Evolutionary conservation across 64 coral and sea anemone genomes (phyloP).

Genomic region (Montipora efflorescens): DNA sequence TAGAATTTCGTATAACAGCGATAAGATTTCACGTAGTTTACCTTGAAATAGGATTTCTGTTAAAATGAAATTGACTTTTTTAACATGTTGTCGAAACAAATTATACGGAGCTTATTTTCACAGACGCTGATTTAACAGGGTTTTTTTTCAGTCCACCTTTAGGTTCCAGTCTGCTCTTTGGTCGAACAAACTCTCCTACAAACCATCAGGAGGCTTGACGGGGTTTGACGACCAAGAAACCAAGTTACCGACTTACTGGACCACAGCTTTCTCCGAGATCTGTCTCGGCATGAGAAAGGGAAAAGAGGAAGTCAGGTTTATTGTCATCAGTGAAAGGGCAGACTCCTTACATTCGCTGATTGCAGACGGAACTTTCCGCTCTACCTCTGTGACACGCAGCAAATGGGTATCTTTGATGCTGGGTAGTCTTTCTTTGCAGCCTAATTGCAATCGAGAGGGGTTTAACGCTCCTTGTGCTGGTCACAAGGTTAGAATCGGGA

Average conservation of each 20-base stretch:
- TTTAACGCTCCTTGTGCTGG: background rate
- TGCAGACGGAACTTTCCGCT: background rate
- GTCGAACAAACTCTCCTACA: slow-evolving; percentile 56
- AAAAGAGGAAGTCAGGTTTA: slow-evolving; percentile 7
- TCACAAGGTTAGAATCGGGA: background rate
- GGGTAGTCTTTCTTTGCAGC: slow-evolving; percentile 1
- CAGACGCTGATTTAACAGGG: too few species aligned
- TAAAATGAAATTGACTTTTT: background rate
- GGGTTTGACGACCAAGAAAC: slow-evolving; percentile 73
- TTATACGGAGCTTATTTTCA: too few species aligned
- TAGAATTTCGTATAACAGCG: too few species aligned
- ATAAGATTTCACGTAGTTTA: too few species aligned
- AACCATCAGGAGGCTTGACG: slow-evolving; percentile 52
- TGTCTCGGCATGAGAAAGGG: slow-evolving; percentile 75
- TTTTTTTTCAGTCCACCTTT: slow-evolving; percentile 45
- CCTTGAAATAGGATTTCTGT: background rate
- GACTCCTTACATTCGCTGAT: slow-evolving; percentile 48
- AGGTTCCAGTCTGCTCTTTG: slow-evolving; percentile 20
- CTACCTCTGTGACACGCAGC: background rate
- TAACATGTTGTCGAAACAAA: background rate
- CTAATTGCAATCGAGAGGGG: background rate
- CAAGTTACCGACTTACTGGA: slow-evolving; percentile 78
- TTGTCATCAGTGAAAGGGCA: background rate
- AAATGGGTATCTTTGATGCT: slow-evolving; percentile 58
- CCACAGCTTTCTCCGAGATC: slow-evolving; percentile 65